Percentiles rank a stretch among this genome's conserved stretches.
Evolutionary conservation across 2,888 invertebrate genomes (phyloP).

Genomic region (Eulithis prunata): DNA sequence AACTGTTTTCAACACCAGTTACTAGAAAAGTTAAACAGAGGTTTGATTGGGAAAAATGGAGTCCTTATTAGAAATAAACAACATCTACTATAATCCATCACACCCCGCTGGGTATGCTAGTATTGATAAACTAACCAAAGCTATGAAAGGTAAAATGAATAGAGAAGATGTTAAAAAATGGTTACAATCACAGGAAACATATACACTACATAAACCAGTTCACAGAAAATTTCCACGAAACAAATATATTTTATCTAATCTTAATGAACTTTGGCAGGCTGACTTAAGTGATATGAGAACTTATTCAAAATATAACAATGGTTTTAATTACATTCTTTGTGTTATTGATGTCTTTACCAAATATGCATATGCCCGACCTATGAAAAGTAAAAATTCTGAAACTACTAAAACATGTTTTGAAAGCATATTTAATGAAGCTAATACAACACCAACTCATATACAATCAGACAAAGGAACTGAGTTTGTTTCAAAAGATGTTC

Average conservation of each 20-base stretch:
- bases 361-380: not conserved
- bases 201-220: constrained; percentile 39
- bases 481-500: too few relatives aligned
- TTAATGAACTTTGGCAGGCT: constrained; percentile 44
- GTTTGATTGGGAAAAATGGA: too few relatives aligned
- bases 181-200: constrained; percentile 23
- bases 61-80: too few relatives aligned
- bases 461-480: not conserved
- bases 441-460: not conserved
- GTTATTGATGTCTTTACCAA: constrained; percentile 1
- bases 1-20: constrained; percentile 12
- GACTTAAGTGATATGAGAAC: constrained; percentile 27
- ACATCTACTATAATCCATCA: too few relatives aligned
- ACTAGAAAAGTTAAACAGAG: constrained; percentile 26
- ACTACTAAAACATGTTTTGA: not conserved
- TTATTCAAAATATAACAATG: not conserved
- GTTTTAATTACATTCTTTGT: not conserved
- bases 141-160: too few relatives aligned
- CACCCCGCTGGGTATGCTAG: too few relatives aligned
- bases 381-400: constrained; percentile 2
- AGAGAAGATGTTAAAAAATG: too few relatives aligned
- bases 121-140: too few relatives aligned
- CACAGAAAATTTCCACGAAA: constrained; percentile 40
- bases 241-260: constrained; percentile 41
- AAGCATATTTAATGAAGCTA: not conserved